Conservation (phyloP, 2,888 invertebrate species). For the Drosophila testacea region DNA sequence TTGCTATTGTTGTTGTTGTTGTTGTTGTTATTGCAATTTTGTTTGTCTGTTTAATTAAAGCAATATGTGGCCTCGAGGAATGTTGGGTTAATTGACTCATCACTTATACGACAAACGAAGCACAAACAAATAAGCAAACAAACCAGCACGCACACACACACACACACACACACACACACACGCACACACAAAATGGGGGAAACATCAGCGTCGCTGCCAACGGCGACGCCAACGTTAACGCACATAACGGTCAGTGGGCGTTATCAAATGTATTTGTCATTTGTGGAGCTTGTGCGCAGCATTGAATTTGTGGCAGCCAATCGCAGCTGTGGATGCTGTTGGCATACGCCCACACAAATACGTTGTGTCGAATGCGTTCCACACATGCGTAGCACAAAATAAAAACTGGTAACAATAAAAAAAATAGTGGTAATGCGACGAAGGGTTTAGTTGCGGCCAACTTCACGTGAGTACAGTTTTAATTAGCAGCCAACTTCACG, state of each 20-base stretch:
- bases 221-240: constrained; percentile 36
- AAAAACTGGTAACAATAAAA: constrained; percentile 28
- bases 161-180: constrained; percentile 8
- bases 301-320: constrained; percentile 31
- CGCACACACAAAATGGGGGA: constrained; percentile 51
- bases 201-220: constrained; percentile 23
- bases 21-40: constrained; percentile 53
- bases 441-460: constrained; percentile 15
- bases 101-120: constrained; percentile 81
- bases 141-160: constrained; percentile 29
- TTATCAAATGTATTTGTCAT: constrained; percentile 32
- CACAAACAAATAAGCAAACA: constrained; percentile 61
- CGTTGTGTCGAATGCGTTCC: constrained; percentile 11
- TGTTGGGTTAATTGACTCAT: constrained; percentile 84
- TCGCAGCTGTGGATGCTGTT: constrained; percentile 47
- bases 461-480: constrained; percentile 40
- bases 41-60: constrained; percentile 81
- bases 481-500: constrained; percentile 25
- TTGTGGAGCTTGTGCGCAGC: constrained; percentile 50
- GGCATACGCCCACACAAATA: constrained; percentile 44
- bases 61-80: constrained; percentile 83
- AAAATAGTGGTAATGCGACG: constrained; percentile 37
- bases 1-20: constrained; percentile 32
- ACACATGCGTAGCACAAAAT: not conserved
- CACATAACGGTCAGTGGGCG: constrained; percentile 40